Evolutionary conservation across 2,888 invertebrate genomes (phyloP).

Genomic region (Plutella xylostella): DNA sequence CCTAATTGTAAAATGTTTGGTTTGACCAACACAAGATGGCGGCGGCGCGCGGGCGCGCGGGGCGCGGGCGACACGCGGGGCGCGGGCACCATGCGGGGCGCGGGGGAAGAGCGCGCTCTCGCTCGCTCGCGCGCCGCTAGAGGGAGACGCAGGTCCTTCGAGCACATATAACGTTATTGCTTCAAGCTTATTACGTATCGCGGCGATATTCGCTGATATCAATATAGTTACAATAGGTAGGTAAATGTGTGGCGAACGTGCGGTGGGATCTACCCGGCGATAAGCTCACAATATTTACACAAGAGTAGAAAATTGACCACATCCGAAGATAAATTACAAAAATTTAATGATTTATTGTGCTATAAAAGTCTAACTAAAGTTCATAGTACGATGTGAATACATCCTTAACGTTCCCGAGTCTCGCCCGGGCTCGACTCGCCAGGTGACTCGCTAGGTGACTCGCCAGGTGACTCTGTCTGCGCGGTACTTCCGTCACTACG

Average conservation of each 20-base stretch:
- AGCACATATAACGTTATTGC: slow-evolving; percentile 58
- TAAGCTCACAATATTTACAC: slow-evolving; percentile 68
- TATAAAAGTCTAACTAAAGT: slow-evolving; percentile 34
- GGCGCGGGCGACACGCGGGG: slow-evolving; percentile 23
- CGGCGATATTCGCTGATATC: slow-evolving; percentile 42
- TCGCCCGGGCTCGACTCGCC: background rate
- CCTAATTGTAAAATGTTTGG: slow-evolving; percentile 66
- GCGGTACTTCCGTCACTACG: slow-evolving; percentile 38
- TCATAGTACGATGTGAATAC: slow-evolving; percentile 6
- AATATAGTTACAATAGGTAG: slow-evolving; percentile 35
- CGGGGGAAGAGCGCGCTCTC: slow-evolving; percentile 22
- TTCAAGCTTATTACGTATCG: slow-evolving; percentile 60
- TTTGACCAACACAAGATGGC: slow-evolving; percentile 44
- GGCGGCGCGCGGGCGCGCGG: slow-evolving; percentile 18
- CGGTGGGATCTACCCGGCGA: slow-evolving; percentile 60
- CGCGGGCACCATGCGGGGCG: slow-evolving; percentile 41
- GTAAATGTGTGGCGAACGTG: slow-evolving; percentile 58
- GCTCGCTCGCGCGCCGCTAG: background rate
- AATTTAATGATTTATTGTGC: slow-evolving; percentile 57
- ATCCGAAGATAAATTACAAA: slow-evolving; percentile 62
- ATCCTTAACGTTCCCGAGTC: slow-evolving; percentile 3
- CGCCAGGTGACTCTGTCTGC: slow-evolving; percentile 17
- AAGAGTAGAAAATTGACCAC: slow-evolving; percentile 67
- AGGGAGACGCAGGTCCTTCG: slow-evolving; percentile 29
- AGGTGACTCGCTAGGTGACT: too few relatives aligned